These are phyloP conservation scores for Drosophila tropicalis DNA, from an alignment of 1,140 invertebrate genomes.

Conservation along the genomic window DNA sequence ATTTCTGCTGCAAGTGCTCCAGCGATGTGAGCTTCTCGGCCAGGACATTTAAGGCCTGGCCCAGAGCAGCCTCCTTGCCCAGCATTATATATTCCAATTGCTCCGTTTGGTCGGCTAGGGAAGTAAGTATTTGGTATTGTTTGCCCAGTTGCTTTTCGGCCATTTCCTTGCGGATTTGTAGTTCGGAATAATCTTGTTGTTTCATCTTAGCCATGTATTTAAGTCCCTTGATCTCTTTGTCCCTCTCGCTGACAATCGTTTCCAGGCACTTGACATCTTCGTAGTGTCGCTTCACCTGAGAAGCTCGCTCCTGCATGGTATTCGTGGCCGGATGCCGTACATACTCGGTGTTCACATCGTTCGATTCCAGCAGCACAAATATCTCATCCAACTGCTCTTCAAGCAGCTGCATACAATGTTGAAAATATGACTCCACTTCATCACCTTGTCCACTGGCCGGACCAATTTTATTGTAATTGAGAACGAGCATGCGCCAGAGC, in stretches of 20 bases:
- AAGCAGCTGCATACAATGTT: conserved; percentile 84
- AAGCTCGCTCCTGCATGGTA: conserved; percentile 91
- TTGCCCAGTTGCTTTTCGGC: conserved; percentile 95
- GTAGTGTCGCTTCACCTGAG: conserved; percentile 92
- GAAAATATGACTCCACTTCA: conserved; percentile 89
- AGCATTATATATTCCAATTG: conserved; percentile 59
- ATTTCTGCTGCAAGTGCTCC: conserved; percentile 56
- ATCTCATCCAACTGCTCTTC: conserved; percentile 86
- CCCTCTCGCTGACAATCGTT: conserved; percentile 92
- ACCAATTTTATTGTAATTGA: conserved; percentile 67
- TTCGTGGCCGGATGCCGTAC: conserved; percentile 84
- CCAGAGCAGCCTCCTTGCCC: conserved; percentile 56
- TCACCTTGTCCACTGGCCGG: conserved; percentile 89
- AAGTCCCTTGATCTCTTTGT: conserved; percentile 94
- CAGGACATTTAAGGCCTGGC: conserved; percentile 48
- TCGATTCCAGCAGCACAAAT: conserved; percentile 89
- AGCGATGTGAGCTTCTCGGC: conserved; percentile 51
- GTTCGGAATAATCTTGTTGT: conserved; percentile 97
- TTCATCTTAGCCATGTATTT: conserved; percentile 92
- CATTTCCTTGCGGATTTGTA: conserved; percentile 94
- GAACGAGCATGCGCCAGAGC: conserved; percentile 69
- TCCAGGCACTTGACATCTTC: conserved; percentile 94
- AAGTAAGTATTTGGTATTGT: conserved; percentile 85
- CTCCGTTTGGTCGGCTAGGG: conserved; percentile 63
- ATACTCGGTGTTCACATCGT: conserved; percentile 86